These are phyloP conservation scores for Acarapis woodi DNA, from an alignment of 1,140 invertebrate species.

Conservation along the genomic window DNA sequence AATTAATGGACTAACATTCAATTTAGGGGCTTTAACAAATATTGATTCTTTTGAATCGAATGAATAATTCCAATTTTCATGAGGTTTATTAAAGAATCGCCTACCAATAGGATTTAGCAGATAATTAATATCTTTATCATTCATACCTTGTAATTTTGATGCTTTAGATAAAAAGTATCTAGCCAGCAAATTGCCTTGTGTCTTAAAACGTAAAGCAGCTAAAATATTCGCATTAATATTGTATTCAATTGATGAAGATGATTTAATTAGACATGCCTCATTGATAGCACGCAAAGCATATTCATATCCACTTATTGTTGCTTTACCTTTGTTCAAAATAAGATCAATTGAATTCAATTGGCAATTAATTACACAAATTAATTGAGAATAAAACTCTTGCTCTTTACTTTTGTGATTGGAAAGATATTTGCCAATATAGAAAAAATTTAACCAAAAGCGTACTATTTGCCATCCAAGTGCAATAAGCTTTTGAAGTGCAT, in stretches of 20 bases:
- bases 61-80: conserved; percentile 7
- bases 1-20: conserved; percentile 1
- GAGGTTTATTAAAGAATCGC: conserved; percentile 8
- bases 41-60: conserved; percentile 9
- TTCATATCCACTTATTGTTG: conserved; percentile 6
- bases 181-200: conserved; percentile 5
- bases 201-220: conserved; percentile 9
- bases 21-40: conserved; percentile 5
- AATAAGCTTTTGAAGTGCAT: conserved; percentile 1
- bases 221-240: conserved; percentile 2
- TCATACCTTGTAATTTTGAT: too few species aligned
- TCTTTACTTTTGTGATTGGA: neutral
- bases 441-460: conserved; percentile 5
- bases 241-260: conserved; percentile 1
- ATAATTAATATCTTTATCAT: conserved; percentile 1
- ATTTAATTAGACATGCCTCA: conserved; percentile 3
- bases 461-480: conserved; percentile 4
- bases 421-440: conserved; percentile 7
- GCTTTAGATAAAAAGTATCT: conserved; percentile 9
- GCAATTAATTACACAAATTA: conserved; percentile 9
- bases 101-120: conserved; percentile 7
- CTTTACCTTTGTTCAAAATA: conserved; percentile 4
- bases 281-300: conserved; percentile 9
- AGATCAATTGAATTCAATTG: conserved; percentile 8
- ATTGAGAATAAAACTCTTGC: neutral